phyloP scores from a whole-genome alignment of 2,797 vertebrate species.

The Spinibarbus caldwelli region DNA sequence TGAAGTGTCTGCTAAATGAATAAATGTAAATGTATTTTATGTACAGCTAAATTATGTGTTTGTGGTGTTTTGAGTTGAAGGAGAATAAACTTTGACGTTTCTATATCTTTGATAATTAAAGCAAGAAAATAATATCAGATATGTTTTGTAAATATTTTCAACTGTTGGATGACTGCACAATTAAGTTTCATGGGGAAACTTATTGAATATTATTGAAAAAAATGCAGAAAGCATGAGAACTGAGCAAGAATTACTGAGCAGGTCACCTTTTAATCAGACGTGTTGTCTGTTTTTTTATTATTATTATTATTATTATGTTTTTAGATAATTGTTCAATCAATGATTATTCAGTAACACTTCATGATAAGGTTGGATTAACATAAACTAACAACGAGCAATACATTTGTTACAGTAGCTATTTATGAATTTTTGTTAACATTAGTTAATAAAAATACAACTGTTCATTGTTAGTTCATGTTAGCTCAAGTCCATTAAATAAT shows the following conservation, averaged over 20 bases:
- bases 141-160: too few relatives aligned
- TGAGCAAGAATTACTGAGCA: not conserved
- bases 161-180: too few relatives aligned
- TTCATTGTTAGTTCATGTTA: not conserved
- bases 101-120: too few relatives aligned
- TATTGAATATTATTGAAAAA: not conserved
- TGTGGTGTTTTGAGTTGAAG: too few relatives aligned
- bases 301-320: not conserved
- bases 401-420: not conserved
- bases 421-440: too few relatives aligned
- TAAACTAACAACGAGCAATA: not conserved
- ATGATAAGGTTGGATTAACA: not conserved
- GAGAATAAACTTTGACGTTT: too few relatives aligned
- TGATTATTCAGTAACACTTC: not conserved
- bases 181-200: not conserved
- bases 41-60: too few relatives aligned
- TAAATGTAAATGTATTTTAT: too few relatives aligned
- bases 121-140: too few relatives aligned
- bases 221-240: not conserved
- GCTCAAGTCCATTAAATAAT: not conserved
- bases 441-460: too few relatives aligned
- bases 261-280: not conserved
- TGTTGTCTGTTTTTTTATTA: not conserved
- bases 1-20: too few relatives aligned
- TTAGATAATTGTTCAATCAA: not conserved